Evolutionary conservation across 1,140 invertebrate species (phyloP).

Genomic region (Nasonia giraulti): DNA sequence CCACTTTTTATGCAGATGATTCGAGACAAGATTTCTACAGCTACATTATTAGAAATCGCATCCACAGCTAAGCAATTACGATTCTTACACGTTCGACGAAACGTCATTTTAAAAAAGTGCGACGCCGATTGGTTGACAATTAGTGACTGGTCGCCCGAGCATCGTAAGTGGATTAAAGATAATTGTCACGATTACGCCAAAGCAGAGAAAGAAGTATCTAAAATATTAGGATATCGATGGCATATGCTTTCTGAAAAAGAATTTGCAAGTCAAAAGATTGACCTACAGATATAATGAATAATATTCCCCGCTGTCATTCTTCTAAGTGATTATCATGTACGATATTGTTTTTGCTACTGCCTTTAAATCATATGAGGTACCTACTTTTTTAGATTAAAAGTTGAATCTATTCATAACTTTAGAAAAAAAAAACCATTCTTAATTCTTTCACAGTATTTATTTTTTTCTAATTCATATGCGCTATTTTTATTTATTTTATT

Average conservation of each 20-base stretch:
- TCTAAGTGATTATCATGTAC: neutral
- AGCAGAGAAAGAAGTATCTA: slow-evolving; percentile 82
- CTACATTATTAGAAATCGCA: slow-evolving; percentile 85
- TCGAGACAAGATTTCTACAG: slow-evolving; percentile 86
- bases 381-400: neutral
- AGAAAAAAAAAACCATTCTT: neutral
- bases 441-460: slow-evolving; percentile 20
- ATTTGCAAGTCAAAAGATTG: slow-evolving; percentile 75
- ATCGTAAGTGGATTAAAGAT: slow-evolving; percentile 80
- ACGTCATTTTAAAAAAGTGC: slow-evolving; percentile 82
- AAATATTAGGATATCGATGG: slow-evolving; percentile 82
- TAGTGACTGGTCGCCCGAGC: slow-evolving; percentile 81
- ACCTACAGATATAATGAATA: slow-evolving; percentile 61
- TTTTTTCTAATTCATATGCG: slow-evolving; percentile 10
- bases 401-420: neutral
- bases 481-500: slow-evolving; percentile 17
- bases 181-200: slow-evolving; percentile 79
- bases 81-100: slow-evolving; percentile 81
- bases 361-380: neutral
- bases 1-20: slow-evolving; percentile 76
- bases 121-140: slow-evolving; percentile 79
- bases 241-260: slow-evolving; percentile 83
- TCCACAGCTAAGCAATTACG: slow-evolving; percentile 79
- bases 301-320: neutral
- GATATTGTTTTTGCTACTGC: slow-evolving; percentile 8